Base-by-base conservation (phyloP, 1,140 invertebrate species). In the Phymastichus coffea region DNA sequence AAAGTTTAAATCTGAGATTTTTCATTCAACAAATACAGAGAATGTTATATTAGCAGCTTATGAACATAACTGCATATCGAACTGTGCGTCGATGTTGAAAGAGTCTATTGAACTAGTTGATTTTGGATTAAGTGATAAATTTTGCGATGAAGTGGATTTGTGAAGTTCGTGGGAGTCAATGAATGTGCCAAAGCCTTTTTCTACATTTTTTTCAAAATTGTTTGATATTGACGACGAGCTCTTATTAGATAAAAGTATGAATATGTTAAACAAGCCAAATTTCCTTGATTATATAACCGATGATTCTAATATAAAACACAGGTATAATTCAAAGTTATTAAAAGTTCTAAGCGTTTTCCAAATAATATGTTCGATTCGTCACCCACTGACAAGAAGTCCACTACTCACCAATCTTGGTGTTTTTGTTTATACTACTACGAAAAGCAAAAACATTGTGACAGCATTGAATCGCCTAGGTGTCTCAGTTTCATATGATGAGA, bases 41-140 rank as follows among this genome's bases (percentile, higher is more conserved):
- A 25, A 38, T 23, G 20, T 23, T 20, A 33, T 3, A 17, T 6
- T 3, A 51, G 12, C 10, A 17, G 12, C 44, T 35, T 30, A 47
- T 28, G 23, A 28, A 2, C 3, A 26, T 19, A 4, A 28, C 15
- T 48, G 22, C 19, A 40, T 52, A n/a, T 20, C 20, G 3, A 2
- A 40, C 10, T 52, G 33, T 26, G 49, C 33, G 2, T 20, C 6
- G 4, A 37, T 35, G 10, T n/a, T 51, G 12, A 51, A 51, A 20
- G 19, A 35, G 4, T 51, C 33, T 35, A 9, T 51, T 14, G 12
- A 20, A 20, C 4, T 35, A 20, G 17, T 51, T 7, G 19, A 51
- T 37, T 51, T 51, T 22, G 12, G 28, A 15, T 51, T 51, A 37
- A 3, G 35, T 19, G 30, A 51, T 23, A 35, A 51, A 35, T 51